Base-by-base conservation (phyloP, 2,113 vertebrate species). In the Thermophis baileyi region DNA sequence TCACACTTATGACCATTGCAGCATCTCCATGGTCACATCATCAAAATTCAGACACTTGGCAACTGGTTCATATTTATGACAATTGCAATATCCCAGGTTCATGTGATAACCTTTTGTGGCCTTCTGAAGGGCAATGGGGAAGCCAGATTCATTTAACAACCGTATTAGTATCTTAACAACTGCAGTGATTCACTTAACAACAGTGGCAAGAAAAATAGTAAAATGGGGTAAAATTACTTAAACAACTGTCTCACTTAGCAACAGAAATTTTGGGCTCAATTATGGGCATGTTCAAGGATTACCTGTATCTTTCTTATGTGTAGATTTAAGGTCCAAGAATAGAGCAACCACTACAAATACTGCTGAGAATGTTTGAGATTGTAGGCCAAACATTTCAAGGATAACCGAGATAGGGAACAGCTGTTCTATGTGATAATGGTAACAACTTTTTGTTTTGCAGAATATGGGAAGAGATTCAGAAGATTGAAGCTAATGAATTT, bases 391-490 rank as follows among this genome's bases (percentile, higher is more conserved):
- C 18, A 44, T 24, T 81, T 81, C 74, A 81, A 81, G 1, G 74
- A 81, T 44, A 22, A 22, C 74, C 7, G 0, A 81, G 74, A 35
- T 40, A n/a, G 69, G 16, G 60, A 60, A 81, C 18, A 81, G 35
- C 35, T 81, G 3, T 81, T 20, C 74, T 20, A 22, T 44, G 18
- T 44, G 74, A 22, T 81, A 81, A 50, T 16, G 10, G 54, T 30
- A 1, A 51, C 18, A 40, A 16, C 11, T 89, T 91, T 95, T 44
- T 94, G 85, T 35, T 88, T 96, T 89, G 91, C 49, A 99, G 99
- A 97, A 98, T 99, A 96, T 99, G 98, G 95, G 98, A 98, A 95
- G 99, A 99, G 96, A 99, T 99, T 96, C 98, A 98, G 97, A 99
- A 98, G 97, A 99, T 99, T 92, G 98, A 99, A 94, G 98, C 97